Percentiles rank a stretch among this genome's conserved stretches.
Conservation (phyloP, 2,797 vertebrate genomes). For the Lophius americanus region DNA sequence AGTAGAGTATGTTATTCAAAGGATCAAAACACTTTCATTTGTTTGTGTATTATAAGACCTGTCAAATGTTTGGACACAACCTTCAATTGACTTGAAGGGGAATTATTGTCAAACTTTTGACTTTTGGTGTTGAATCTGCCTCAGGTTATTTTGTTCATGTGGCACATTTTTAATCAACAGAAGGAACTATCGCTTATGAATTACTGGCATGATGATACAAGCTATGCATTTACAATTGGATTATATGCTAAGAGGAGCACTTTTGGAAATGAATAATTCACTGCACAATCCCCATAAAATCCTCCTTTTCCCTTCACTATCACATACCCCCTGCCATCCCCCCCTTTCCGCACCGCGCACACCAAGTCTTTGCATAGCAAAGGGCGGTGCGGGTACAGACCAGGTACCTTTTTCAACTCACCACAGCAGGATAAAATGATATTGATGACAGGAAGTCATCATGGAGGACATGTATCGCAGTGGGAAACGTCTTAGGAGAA, state of each 20-base stretch:
- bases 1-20: too few species aligned
- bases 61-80: too few species aligned
- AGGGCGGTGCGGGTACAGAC: slow-evolving; percentile 34
- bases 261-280: slow-evolving; percentile 60
- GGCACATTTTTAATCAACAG: slow-evolving; percentile 27
- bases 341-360: slow-evolving; percentile 23
- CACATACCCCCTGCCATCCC: slow-evolving; percentile 15
- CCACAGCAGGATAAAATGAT: slow-evolving; percentile 74
- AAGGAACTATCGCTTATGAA: slow-evolving; percentile 24
- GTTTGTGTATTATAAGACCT: too few species aligned
- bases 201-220: slow-evolving; percentile 32
- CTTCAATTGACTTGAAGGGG: too few species aligned
- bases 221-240: slow-evolving; percentile 42
- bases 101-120: too few species aligned
- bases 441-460: slow-evolving; percentile 80
- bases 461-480: slow-evolving; percentile 78
- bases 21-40: too few species aligned
- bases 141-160: slow-evolving; percentile 9
- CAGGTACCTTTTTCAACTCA: slow-evolving; percentile 69
- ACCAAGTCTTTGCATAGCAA: slow-evolving; percentile 34
- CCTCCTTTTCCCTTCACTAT: slow-evolving; percentile 48
- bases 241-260: slow-evolving; percentile 35
- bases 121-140: not conserved
- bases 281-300: slow-evolving; percentile 44
- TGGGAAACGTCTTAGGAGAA: slow-evolving; percentile 77